Conservation (phyloP, 2,797 vertebrate genomes). For the Hapalemur alaotrensis region DNA sequence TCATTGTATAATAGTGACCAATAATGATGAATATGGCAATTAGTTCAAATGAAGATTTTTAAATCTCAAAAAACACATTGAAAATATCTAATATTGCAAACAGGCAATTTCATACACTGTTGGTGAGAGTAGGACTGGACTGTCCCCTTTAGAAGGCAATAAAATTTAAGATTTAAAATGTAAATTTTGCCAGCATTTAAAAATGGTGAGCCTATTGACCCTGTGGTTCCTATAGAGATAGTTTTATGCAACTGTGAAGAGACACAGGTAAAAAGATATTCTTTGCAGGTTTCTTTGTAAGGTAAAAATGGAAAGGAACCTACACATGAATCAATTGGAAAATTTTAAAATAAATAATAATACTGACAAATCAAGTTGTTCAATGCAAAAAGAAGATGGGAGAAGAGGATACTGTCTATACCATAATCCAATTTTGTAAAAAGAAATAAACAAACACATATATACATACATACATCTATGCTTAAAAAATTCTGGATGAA, state of each 20-base stretch:
- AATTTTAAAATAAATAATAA: background rate
- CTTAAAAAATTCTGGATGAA: background rate
- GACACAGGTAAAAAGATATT: background rate
- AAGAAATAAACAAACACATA: background rate
- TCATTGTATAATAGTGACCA: background rate
- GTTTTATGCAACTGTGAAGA: background rate
- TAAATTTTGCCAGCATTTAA: background rate
- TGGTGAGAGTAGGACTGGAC: background rate
- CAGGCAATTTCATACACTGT: background rate
- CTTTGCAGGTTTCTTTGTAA: background rate
- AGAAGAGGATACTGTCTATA: background rate
- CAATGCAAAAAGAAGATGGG: background rate
- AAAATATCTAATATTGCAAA: conserved; percentile 11
- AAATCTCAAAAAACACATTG: background rate
- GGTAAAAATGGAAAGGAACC: background rate
- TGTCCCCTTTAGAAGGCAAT: background rate
- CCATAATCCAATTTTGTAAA: background rate
- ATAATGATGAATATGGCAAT: background rate
- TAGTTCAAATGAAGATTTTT: background rate
- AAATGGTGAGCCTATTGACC: background rate
- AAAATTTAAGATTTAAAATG: background rate
- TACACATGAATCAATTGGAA: background rate
- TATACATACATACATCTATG: background rate
- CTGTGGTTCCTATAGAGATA: background rate
- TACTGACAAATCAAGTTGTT: background rate